A percentile compares a stretch with the other conserved stretches of the same genome.
Conservation (phyloP, 2,888 invertebrate species). For the Sabatieria punctata region DNA sequence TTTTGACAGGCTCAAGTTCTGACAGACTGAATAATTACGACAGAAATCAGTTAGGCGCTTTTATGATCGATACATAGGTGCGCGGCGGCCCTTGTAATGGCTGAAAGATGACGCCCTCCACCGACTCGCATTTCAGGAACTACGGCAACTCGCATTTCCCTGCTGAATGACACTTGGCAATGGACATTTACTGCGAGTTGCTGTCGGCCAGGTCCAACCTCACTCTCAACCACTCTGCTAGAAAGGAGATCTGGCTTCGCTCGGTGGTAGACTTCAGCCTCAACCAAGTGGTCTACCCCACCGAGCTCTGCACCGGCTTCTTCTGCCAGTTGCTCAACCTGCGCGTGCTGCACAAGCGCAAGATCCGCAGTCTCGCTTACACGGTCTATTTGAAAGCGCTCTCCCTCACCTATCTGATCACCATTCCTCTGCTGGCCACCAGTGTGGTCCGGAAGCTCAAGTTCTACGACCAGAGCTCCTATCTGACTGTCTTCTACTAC, state of each 20-base stretch:
- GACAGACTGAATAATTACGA: too few species aligned
- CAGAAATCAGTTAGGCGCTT: too few species aligned
- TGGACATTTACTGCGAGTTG: too few species aligned
- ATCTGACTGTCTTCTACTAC: conserved; percentile 4
- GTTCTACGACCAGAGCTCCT: background rate
- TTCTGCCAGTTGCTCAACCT: conserved; percentile 3
- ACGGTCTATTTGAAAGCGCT: conserved; percentile 6
- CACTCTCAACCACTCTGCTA: background rate
- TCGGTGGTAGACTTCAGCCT: background rate
- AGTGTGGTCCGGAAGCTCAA: conserved; percentile 1
- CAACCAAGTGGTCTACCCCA: conserved; percentile 5
- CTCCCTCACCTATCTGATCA: conserved; percentile 6
- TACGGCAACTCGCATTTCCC: too few species aligned
- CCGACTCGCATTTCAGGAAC: too few species aligned
- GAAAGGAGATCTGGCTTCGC: too few species aligned
- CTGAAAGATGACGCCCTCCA: too few species aligned
- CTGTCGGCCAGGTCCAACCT: too few species aligned
- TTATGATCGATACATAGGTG: too few species aligned
- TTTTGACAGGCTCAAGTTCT: too few species aligned
- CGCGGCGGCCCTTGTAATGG: too few species aligned
- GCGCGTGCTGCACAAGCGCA: conserved; percentile 3
- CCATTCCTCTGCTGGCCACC: conserved; percentile 4
- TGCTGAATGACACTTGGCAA: too few species aligned
- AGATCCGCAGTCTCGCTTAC: conserved; percentile 5
- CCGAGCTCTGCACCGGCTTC: conserved; percentile 3